phyloP scores from a whole-genome alignment of 2,797 vertebrate species.

The Aselliscus stoliczkanus region DNA sequence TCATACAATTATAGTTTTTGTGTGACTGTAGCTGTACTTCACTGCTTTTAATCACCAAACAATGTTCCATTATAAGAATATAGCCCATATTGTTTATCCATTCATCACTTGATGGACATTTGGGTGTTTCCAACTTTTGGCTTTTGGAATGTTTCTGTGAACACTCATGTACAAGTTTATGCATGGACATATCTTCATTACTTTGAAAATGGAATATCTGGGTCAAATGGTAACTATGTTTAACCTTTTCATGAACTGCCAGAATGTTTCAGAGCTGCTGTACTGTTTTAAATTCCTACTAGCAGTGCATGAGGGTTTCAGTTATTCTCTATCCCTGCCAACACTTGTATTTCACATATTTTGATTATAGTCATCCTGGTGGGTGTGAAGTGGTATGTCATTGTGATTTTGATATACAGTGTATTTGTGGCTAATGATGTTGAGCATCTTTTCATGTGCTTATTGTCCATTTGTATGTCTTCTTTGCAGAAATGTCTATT shows the following conservation, averaged over 20 bases:
- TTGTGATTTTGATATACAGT: background rate
- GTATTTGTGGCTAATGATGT: background rate
- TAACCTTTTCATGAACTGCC: background rate
- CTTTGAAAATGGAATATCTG: background rate
- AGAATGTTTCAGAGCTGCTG: background rate
- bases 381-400: background rate
- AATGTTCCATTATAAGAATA: background rate
- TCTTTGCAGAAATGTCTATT: background rate
- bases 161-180: background rate
- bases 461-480: background rate
- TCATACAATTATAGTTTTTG: background rate
- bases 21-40: background rate
- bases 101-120: background rate
- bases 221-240: background rate
- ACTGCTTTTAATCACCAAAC: background rate
- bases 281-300: background rate
- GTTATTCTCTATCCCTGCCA: background rate
- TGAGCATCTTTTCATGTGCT: background rate
- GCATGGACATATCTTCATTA: background rate
- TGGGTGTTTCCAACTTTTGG: background rate
- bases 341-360: background rate
- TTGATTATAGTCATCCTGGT: background rate
- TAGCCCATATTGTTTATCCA: background rate
- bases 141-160: background rate
- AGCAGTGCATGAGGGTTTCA: background rate